Percentiles rank a stretch among this genome's conserved stretches.
Conservation (phyloP, 2,888 invertebrate genomes). For the Watsonalla cultraria region DNA sequence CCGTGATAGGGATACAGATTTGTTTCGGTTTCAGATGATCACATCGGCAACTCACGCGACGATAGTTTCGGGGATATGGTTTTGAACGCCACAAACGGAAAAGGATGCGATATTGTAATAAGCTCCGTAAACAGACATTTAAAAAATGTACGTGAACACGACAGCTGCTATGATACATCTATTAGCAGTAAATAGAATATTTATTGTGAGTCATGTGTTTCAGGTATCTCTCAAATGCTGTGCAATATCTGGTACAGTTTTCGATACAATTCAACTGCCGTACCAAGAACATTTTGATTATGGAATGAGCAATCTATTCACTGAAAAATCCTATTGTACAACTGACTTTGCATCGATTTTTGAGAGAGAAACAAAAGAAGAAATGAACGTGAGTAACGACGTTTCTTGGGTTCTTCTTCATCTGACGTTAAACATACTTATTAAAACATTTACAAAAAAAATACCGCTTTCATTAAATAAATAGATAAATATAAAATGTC, state of each 20-base stretch:
- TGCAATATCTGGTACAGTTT: slow-evolving; percentile 15
- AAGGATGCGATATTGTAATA: slow-evolving; percentile 44
- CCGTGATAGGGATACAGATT: not conserved
- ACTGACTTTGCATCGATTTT: slow-evolving; percentile 36
- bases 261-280: slow-evolving; percentile 31
- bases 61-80: slow-evolving; percentile 43
- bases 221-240: slow-evolving; percentile 29
- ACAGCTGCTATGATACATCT: too few species aligned
- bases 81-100: slow-evolving; percentile 29
- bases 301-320: slow-evolving; percentile 29
- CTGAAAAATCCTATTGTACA: slow-evolving; percentile 18
- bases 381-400: slow-evolving; percentile 24
- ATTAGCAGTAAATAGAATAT: too few species aligned
- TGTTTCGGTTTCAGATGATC: not conserved
- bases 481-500: too few species aligned
- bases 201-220: slow-evolving; percentile 6
- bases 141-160: slow-evolving; percentile 13
- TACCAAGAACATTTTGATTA: slow-evolving; percentile 27
- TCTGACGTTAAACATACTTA: too few species aligned
- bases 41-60: slow-evolving; percentile 52
- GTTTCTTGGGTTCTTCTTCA: too few species aligned
- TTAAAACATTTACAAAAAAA: too few species aligned
- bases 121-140: slow-evolving; percentile 34
- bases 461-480: too few species aligned
- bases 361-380: slow-evolving; percentile 11